Evolutionary conservation across 2,113 vertebrate genomes (phyloP), one percentile per base, ranked within the genome.

Genomic region (Neolamprologus variostigma): DNA sequence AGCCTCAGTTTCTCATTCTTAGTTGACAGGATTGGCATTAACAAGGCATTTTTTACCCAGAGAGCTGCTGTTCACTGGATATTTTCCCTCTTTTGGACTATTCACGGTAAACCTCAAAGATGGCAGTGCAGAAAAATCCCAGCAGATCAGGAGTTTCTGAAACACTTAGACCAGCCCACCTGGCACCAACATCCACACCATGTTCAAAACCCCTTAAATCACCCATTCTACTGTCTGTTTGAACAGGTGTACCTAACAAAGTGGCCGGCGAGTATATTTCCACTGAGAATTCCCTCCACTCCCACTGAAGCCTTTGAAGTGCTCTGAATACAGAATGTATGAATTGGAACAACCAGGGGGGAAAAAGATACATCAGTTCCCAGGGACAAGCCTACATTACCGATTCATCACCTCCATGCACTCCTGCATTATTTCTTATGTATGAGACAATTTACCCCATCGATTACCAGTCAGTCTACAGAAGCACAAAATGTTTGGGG

Each of bases 361-460:
- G 1, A 1, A 84, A 55, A 55, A 61, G 35, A 80, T 50, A 11
- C 23, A 89, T 90, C 31, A 80, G 10, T 85, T 81, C 81, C 33
- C 10, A 61, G 14, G 21, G 81, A 86, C 87, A 87, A 33, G 28
- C 23, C 28, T 55, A 37, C 26, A 31, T 76, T 83, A 19, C 28
- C 13, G 73, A 93, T 59, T 85, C 76, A 78, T 87, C 86, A 68
- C 86, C 91, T 86, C 28, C 42, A 31, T 89, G 91, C 73, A 5
- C 42, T 5, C 51, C 66, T 82, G 63, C 66, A 81, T 87, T 84
- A 90, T 92, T 81, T 84, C 79, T 87, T 86, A 86, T 83, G 87
- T 87, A 91, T 66, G 79, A 88, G 88, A 90, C 83, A 81, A 83
- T 90, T 79, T 66, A 59, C 82, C 50, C 83, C 57, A 94, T 95